phyloP scores from a whole-genome alignment of 2,113 vertebrate species.

The Menidia beryllina region DNA sequence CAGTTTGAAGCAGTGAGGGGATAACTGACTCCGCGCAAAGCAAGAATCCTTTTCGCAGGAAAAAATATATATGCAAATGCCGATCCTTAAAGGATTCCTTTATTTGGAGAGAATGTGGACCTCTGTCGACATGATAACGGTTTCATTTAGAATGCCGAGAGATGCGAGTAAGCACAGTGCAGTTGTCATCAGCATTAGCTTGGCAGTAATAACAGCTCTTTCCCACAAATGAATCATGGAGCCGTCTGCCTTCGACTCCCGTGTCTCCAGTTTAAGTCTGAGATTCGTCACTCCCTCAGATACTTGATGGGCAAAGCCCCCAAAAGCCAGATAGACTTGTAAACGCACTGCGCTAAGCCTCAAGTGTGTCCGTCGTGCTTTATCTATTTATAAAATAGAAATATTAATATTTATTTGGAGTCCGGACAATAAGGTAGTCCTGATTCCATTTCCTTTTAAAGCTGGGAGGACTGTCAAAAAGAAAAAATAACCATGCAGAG shows the following conservation, averaged over 20 bases:
- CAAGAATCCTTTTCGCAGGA: conserved; percentile 52
- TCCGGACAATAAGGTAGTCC: conserved; percentile 13
- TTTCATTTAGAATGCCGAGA: conserved; percentile 50
- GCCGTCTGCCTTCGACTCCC: conserved; percentile 14
- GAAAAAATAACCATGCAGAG: not conserved
- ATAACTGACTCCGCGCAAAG: conserved; percentile 55
- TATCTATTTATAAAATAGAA: conserved; percentile 19
- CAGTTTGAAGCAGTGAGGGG: conserved; percentile 67
- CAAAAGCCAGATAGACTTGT: conserved; percentile 28
- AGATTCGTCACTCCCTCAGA: conserved; percentile 9
- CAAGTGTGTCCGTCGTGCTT: conserved; percentile 20
- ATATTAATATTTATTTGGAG: not conserved
- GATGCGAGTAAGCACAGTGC: conserved; percentile 36
- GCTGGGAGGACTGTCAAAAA: conserved; percentile 25
- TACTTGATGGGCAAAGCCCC: conserved; percentile 43
- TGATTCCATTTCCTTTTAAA: conserved; percentile 33
- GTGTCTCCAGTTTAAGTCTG: conserved; percentile 6
- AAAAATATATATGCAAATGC: conserved; percentile 62
- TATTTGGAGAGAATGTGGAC: conserved; percentile 39
- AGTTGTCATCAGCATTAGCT: conserved; percentile 29
- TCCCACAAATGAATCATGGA: conserved; percentile 13
- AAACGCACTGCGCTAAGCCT: conserved; percentile 26
- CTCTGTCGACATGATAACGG: conserved; percentile 46
- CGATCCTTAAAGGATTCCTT: conserved; percentile 37
- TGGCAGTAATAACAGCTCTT: not conserved